A percentile compares a stretch with the other conserved stretches of the same genome.
Evolutionary conservation across 2,113 vertebrate genomes (phyloP).

Genomic region (Hippocampus mohnikei): DNA sequence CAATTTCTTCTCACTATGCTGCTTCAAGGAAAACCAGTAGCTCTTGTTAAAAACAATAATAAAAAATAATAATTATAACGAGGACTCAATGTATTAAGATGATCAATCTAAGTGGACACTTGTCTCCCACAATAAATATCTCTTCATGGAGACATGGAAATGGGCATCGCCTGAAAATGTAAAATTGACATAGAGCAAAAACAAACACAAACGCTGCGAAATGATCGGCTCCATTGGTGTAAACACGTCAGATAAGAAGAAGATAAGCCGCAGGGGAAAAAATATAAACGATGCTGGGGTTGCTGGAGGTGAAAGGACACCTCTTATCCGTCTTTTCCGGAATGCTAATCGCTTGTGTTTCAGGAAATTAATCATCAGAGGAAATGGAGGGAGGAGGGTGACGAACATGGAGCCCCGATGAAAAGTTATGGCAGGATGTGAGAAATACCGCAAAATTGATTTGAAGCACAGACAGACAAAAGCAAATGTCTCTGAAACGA

Average conservation of each 20-base stretch:
- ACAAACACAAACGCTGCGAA: slow-evolving; percentile 25
- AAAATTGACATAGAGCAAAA: slow-evolving; percentile 29
- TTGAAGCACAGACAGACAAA: slow-evolving; percentile 40
- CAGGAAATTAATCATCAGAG: slow-evolving; percentile 25
- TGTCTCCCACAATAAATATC: slow-evolving; percentile 32
- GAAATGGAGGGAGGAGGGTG: slow-evolving; percentile 12
- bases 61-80: not conserved
- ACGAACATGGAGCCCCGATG: slow-evolving; percentile 22
- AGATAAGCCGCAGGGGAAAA: slow-evolving; percentile 4
- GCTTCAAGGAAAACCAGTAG: not conserved
- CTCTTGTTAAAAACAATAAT: not conserved
- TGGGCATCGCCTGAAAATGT: slow-evolving; percentile 23
- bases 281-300: slow-evolving; percentile 17
- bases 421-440: slow-evolving; percentile 17
- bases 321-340: slow-evolving; percentile 18
- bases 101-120: slow-evolving; percentile 25
- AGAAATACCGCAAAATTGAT: slow-evolving; percentile 39
- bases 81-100: slow-evolving; percentile 22
- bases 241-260: slow-evolving; percentile 15
- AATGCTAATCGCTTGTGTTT: slow-evolving; percentile 56
- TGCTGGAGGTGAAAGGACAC: slow-evolving; percentile 37
- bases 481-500: slow-evolving; percentile 44
- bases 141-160: slow-evolving; percentile 29
- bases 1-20: not conserved
- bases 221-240: slow-evolving; percentile 16